Base-by-base conservation (phyloP, 2,797 vertebrate genomes). In the Pangasius krempfi region DNA sequence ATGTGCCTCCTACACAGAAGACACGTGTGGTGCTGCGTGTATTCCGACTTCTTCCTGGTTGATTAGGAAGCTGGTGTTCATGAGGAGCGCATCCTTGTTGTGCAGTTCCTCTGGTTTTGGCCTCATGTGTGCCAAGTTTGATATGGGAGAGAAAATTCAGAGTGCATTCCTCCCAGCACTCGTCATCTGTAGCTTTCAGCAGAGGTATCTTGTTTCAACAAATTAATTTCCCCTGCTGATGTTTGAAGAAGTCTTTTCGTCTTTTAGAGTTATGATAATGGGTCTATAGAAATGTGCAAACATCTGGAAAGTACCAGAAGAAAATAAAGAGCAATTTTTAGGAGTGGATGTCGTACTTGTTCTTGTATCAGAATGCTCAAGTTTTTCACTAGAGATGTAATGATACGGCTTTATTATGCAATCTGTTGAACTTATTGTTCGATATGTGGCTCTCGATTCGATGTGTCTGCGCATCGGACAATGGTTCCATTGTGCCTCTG, bases 271-370 rank as follows among this genome's bases (percentile, higher is more conserved):
- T 78, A 56, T 40, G 14, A 66, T 73, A 68, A 66, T 80, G 70
- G 30, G 27, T 22, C 20, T 44, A 22, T 47, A 18, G 50, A 62
- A 72, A 47, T 85, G 25, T 33, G 20, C 40, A 86, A 83, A 88
- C 78, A 87, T 89, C 83, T 88, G 86, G 88, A 89, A 86, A 58
- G 52, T 25, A 50, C 33, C 44, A 40, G 70, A 72, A 78, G 12
- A 14, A 40, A 87, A 82, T 60, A 58, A 88, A 60, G 68, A 80
- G 33, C 30, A 22, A 8, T n/a, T 20, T 80, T 56, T 4, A 30
- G 50, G 27, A 72, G 16, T 30, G 4, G 64, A 58, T 30, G 4
- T 87, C 14, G 3, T 60, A 40, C 30, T 44, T 60, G 30, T 47
- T 33, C 5, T 54, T 58, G 25, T 70, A 13, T 52, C 22, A 66